Evolutionary conservation across 2,888 invertebrate genomes (phyloP), one percentile per base, ranked within the genome.

Genomic region (Lottia scabra): DNA sequence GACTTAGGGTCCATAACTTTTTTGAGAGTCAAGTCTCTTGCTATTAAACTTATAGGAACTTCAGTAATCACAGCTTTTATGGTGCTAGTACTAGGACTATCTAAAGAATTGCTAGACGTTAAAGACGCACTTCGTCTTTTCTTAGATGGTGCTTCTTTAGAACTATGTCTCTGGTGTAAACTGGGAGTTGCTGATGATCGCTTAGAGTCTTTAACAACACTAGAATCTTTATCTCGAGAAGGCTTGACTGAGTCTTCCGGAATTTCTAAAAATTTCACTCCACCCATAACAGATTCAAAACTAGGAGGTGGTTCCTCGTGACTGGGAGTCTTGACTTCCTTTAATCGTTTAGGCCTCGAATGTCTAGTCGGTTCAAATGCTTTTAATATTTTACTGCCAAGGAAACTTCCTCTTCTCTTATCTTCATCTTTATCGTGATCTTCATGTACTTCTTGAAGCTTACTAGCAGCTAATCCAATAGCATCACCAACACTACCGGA

Each of bases 401-500:
- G 68, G 44, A 77, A 79, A 23, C 79, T 79, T 27, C 76, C 75
- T 23, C 79, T 65, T 2, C 79, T 69, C 26, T 77, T 79, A 43
- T 70, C 74, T n/a, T 71, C 64, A n/a, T 30, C 16, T 19, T 19
- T 69, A 27, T 23, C 43, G 16, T 27, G 13, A 56, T 73, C 45
- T 30, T 74, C 71, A 16, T 75, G 72, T n/a, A 75, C 75, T 63
- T 79, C 77, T 27, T 77, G 75, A 6, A 75, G 75, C 2, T 67
- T 46, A 44, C 70, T 66, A 15, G 65, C 65, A 10, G 73, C 46
- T 27, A 75, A 15, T 12, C 67, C 72, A 27, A 63, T 73, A 2
- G 75, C 73, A 71, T 79, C 84, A 23, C 86, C 86, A 12, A 85
- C 84, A 76, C 86, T 86, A 3, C 85, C 86, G 0, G 84, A 84